phyloP scores from a whole-genome alignment of 2,113 vertebrate species.

The Syngnathus floridae region DNA sequence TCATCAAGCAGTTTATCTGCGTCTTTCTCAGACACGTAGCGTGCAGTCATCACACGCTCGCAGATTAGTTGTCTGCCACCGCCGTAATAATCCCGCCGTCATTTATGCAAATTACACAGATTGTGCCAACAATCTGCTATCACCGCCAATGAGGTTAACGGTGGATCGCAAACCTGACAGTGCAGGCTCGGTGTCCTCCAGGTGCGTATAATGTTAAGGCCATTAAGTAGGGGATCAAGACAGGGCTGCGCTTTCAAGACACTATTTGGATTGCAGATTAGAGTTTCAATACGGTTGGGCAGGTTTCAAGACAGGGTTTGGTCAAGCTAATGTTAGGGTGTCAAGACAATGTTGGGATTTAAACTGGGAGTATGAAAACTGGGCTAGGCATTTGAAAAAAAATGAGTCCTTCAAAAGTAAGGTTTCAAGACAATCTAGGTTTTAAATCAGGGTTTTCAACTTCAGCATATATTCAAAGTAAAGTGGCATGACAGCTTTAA shows the following conservation, averaged over 20 bases:
- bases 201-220: neutral
- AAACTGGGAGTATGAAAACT: constrained; percentile 12
- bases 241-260: constrained; percentile 12
- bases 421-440: neutral
- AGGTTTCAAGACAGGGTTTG: too few relatives aligned
- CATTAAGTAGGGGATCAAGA: neutral
- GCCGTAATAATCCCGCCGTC: constrained; percentile 37
- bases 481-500: neutral
- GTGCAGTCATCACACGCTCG: constrained; percentile 31
- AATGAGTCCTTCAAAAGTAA: neutral
- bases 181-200: constrained; percentile 46
- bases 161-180: constrained; percentile 28
- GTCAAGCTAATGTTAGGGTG: neutral
- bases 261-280: neutral
- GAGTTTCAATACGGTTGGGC: neutral
- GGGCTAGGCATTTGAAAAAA: constrained; percentile 15
- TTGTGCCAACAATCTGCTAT: constrained; percentile 53
- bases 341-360: neutral
- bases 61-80: constrained; percentile 48
- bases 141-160: constrained; percentile 50
- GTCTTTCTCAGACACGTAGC: constrained; percentile 35
- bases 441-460: neutral
- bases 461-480: neutral
- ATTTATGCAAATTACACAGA: constrained; percentile 58
- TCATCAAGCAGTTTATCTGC: constrained; percentile 30